Evolutionary conservation across 2,113 vertebrate genomes (phyloP), one percentile per base, ranked within the genome.

Genomic region (Chionodraco myersi): DNA sequence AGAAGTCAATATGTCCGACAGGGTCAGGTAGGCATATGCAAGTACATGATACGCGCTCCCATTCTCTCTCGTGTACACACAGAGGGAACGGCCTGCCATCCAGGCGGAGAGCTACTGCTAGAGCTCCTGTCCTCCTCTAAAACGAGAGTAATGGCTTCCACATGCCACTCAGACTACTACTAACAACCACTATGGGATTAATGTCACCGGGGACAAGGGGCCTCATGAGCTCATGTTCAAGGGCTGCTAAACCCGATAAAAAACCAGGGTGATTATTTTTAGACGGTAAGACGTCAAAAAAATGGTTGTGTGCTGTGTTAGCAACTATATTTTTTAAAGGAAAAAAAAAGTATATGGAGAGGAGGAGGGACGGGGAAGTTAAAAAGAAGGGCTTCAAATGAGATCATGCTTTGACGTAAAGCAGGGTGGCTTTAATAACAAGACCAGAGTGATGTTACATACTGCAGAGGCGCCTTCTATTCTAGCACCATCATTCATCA

Each of bases 91-190:
- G 76, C 64, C 79, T 80, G 85, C 81, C 83, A 92, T 72, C 72
- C 52, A 52, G 86, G 44, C 45, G 61, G 65, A 86, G 85, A 91
- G 86, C 89, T 76, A 83, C 82, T 87, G 84, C 84, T 65, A 30
- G 58, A 83, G 82, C 86, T 86, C 65, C 83, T 63, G 79, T 89
- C 81, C 85, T 84, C 65, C 90, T 92, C 89, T 93, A 92, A 95
- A 94, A 91, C 34, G 64, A 88, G 80, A 86, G 88, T 93, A 94
- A 94, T 94, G 88, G 91, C 90, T 89, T 93, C 92, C 92, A 94
- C 91, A 94, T 94, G 93, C 88, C 89, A 87, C 87, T 91, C 88
- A 92, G 85, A 88, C 90, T 84, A 75, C 88, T 88, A 85, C 90
- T 90, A 92, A 91, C 84, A 91, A 91, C 87, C 85, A 77, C 83